These are phyloP conservation scores for Brienomyrus brachyistius DNA, from an alignment of 2,113 vertebrate species.

Conservation along the genomic window DNA sequence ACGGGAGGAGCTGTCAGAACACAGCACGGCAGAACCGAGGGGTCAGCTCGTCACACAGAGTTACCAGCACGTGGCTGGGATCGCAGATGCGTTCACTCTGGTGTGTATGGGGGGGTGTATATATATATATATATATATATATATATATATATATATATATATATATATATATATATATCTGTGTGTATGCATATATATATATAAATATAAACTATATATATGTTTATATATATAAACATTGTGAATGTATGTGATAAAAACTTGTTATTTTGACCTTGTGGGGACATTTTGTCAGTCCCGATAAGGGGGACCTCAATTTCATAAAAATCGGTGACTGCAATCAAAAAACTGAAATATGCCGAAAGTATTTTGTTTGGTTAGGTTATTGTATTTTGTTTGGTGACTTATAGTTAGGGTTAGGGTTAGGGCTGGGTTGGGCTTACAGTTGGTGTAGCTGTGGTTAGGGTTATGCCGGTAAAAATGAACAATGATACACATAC, in stretches of 20 bases:
- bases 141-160: neutral
- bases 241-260: neutral
- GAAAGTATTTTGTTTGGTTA: too few relatives aligned
- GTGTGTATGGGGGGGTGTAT: neutral
- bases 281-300: neutral
- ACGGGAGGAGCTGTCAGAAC: neutral
- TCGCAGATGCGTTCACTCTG: neutral
- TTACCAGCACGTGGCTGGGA: neutral
- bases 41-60: neutral
- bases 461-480: neutral
- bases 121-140: neutral
- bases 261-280: neutral
- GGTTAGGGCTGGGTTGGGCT: neutral
- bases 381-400: neutral
- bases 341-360: neutral
- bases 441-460: neutral
- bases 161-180: too few relatives aligned
- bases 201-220: too few relatives aligned
- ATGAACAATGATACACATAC: neutral
- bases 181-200: neutral
- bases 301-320: neutral
- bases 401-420: neutral
- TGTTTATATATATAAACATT: neutral
- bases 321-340: neutral
- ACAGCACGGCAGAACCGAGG: neutral